Conservation (phyloP, 1,140 invertebrate species). For the Drosophila subobscura region DNA sequence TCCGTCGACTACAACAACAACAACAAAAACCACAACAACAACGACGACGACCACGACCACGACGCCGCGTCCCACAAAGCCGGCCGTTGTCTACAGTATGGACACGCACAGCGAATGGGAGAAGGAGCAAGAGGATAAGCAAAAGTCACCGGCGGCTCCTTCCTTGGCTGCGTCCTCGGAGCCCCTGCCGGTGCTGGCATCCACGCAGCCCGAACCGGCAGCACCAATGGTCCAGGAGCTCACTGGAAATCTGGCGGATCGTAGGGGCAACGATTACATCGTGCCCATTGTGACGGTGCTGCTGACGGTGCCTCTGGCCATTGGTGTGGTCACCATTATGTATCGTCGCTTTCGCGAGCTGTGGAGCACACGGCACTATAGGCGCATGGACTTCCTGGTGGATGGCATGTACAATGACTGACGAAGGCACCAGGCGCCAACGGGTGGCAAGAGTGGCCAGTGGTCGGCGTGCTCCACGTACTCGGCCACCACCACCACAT, state of each 20-base stretch:
- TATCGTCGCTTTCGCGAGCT: slow-evolving; percentile 86
- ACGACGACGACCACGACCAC: slow-evolving; percentile 60
- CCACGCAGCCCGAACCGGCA: slow-evolving; percentile 18
- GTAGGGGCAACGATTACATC: slow-evolving; percentile 83
- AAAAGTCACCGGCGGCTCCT: slow-evolving; percentile 3
- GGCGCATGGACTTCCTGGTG: slow-evolving; percentile 87
- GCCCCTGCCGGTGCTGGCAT: not conserved
- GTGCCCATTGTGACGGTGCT: slow-evolving; percentile 85
- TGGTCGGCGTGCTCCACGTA: slow-evolving; percentile 13
- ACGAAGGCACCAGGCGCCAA: slow-evolving; percentile 55
- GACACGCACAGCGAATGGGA: slow-evolving; percentile 37
- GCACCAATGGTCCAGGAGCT: slow-evolving; percentile 61
- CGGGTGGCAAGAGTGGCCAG: slow-evolving; percentile 11
- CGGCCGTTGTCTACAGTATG: slow-evolving; percentile 49
- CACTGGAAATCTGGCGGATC: slow-evolving; percentile 59
- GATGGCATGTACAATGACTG: slow-evolving; percentile 88
- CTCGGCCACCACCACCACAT: slow-evolving; percentile 11
- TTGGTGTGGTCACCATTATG: slow-evolving; percentile 84
- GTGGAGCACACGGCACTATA: slow-evolving; percentile 87
- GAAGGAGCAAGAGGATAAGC: slow-evolving; percentile 17
- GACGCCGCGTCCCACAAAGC: slow-evolving; percentile 61
- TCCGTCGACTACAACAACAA: not conserved
- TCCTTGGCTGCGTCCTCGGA: slow-evolving; percentile 1
- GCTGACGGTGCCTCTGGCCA: slow-evolving; percentile 84
- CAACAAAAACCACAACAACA: slow-evolving; percentile 37